Evolutionary conservation across 2,113 vertebrate species (phyloP).

Genomic region (Odocoileus hemionus): DNA sequence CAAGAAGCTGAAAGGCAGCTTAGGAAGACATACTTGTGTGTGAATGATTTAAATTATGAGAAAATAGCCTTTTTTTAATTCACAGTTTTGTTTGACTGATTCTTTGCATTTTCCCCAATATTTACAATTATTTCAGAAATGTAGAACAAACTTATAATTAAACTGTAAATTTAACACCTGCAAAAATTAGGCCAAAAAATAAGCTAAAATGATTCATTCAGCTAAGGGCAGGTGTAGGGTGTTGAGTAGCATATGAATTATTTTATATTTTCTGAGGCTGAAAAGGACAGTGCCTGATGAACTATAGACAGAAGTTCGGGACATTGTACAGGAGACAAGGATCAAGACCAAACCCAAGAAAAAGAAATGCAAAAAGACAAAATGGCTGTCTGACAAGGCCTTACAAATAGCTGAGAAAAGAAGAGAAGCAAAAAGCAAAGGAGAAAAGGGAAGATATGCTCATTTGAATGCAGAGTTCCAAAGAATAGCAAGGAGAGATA

Average conservation of each 20-base stretch:
- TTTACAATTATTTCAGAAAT: not conserved
- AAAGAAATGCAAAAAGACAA: not conserved
- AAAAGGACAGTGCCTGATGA: not conserved
- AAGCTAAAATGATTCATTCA: not conserved
- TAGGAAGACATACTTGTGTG: not conserved
- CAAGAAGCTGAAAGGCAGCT: not conserved
- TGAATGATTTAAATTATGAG: not conserved
- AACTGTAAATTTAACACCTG: not conserved
- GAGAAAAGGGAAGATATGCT: not conserved
- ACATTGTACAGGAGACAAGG: not conserved
- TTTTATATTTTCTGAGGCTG: not conserved
- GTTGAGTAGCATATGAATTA: not conserved
- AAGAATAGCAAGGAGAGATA: not conserved
- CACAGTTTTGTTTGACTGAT: not conserved
- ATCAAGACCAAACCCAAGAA: not conserved
- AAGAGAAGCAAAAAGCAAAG: not conserved
- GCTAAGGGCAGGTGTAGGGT: not conserved
- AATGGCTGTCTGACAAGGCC: not conserved
- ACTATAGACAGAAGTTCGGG: rapidly evolving
- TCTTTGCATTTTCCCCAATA: not conserved
- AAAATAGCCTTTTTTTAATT: not conserved
- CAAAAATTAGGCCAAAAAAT: not conserved
- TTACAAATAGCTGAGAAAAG: not conserved
- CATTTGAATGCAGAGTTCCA: not conserved
- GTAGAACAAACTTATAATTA: not conserved